These are phyloP conservation scores for Lagocephalus sceleratus DNA, from an alignment of 2,797 vertebrate species.

Conservation along the genomic window DNA sequence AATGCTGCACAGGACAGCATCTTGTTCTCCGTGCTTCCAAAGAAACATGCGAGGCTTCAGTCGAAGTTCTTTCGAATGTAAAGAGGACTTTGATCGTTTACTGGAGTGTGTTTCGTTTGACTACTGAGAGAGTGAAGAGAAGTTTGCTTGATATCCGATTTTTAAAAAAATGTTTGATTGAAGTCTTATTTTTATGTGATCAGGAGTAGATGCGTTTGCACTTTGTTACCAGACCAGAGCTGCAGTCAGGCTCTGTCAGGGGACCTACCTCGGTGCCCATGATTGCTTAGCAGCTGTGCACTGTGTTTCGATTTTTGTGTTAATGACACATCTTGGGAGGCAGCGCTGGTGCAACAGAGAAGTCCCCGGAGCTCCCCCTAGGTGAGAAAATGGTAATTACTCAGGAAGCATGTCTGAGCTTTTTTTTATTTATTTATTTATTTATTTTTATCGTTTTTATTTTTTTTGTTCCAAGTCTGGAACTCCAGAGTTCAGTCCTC, in stretches of 20 bases:
- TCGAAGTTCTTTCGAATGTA: too few species aligned
- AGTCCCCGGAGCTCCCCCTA: conserved; percentile 60
- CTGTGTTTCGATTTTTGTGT: conserved; percentile 36
- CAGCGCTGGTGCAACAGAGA: conserved; percentile 25
- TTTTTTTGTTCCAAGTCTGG: conserved; percentile 8
- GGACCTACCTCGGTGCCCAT: conserved; percentile 13
- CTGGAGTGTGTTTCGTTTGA: too few species aligned
- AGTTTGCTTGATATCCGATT: neutral
- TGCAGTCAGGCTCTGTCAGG: conserved; percentile 25
- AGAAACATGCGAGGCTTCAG: too few species aligned
- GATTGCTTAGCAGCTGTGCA: conserved; percentile 22
- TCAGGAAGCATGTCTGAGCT: conserved; percentile 37
- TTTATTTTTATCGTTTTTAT: neutral
- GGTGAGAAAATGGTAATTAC: conserved; percentile 70
- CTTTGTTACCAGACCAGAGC: conserved; percentile 25
- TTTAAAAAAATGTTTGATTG: neutral
- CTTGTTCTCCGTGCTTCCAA: too few species aligned
- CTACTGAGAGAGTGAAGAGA: neutral
- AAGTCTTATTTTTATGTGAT: too few species aligned
- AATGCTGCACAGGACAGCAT: conserved; percentile 2
- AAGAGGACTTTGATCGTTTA: too few species aligned
- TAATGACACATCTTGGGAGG: conserved; percentile 72
- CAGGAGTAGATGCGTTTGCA: neutral
- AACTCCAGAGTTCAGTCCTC: conserved; percentile 24
- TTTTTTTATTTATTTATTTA: neutral